These are phyloP conservation scores for Aleiodes testaceus DNA, from an alignment of 2,888 invertebrate species.

Conservation along the genomic window DNA sequence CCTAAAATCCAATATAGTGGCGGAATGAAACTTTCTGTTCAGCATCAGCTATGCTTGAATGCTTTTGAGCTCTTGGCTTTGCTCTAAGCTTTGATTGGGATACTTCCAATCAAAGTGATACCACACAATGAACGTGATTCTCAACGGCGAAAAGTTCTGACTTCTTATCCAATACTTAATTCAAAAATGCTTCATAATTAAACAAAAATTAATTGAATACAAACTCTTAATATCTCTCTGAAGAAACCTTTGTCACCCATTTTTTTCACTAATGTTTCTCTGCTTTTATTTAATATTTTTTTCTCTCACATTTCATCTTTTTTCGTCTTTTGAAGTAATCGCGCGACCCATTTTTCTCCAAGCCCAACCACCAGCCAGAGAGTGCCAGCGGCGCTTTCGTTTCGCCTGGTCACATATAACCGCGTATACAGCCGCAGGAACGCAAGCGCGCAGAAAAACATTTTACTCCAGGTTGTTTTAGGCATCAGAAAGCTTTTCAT, in stretches of 20 bases:
- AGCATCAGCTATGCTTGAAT: too few species aligned
- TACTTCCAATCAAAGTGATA: too few species aligned
- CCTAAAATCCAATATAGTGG: too few species aligned
- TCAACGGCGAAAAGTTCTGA: too few species aligned
- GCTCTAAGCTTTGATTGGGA: too few species aligned
- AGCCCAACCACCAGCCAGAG: constrained; percentile 25
- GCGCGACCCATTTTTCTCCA: constrained; percentile 47
- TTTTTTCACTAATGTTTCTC: constrained; percentile 12
- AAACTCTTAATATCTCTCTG: constrained; percentile 3
- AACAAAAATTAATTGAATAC: neutral
- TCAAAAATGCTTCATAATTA: neutral
- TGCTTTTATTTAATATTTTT: neutral
- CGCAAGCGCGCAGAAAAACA: constrained; percentile 22
- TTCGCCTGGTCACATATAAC: constrained; percentile 2
- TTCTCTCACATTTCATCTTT: constrained; percentile 33
- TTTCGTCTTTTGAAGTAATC: constrained; percentile 44
- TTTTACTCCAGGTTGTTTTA: constrained; percentile 28
- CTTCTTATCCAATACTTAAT: too few species aligned
- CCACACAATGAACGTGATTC: too few species aligned
- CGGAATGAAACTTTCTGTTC: too few species aligned
- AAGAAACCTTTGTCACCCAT: neutral
- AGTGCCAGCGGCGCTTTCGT: constrained; percentile 19
- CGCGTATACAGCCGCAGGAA: constrained; percentile 6
- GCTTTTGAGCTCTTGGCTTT: too few species aligned
- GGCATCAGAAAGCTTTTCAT: constrained; percentile 48